Percentiles rank a stretch among this genome's conserved stretches.
Conservation (phyloP, 64 coral and sea anemone species). For the Trachythela sp. region DNA sequence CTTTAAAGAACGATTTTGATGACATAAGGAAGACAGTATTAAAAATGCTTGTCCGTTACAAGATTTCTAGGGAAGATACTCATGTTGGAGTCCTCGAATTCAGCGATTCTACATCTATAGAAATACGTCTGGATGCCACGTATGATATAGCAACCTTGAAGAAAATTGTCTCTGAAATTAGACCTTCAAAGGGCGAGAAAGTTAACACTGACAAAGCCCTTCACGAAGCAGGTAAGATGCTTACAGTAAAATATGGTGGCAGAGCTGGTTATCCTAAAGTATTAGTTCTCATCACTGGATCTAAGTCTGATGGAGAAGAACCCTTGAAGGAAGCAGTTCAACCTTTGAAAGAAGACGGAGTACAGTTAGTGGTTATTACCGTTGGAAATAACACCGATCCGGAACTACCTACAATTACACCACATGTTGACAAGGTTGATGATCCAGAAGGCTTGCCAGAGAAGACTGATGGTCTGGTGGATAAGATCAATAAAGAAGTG, state of each 20-base stretch:
- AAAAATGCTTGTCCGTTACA: background rate
- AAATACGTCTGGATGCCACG: background rate
- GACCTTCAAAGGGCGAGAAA: slow-evolving; percentile 25
- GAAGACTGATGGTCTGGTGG: background rate
- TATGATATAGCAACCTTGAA: slow-evolving; percentile 19
- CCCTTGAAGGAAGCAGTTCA: slow-evolving; percentile 32
- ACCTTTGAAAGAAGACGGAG: background rate
- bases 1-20: background rate
- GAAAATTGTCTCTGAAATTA: slow-evolving; percentile 33
- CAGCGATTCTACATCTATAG: background rate
- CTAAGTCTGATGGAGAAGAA: slow-evolving; percentile 38
- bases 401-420: background rate
- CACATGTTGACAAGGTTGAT: background rate
- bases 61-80: background rate
- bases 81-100: background rate
- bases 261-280: slow-evolving; percentile 43
- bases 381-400: slow-evolving; percentile 8
- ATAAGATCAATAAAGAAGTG: background rate
- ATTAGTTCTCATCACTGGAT: slow-evolving; percentile 60
- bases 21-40: background rate
- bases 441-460: background rate
- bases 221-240: slow-evolving; percentile 46
- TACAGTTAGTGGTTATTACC: background rate
- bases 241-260: slow-evolving; percentile 41
- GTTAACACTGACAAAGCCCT: slow-evolving; percentile 71